Base-by-base conservation (phyloP, 2,113 vertebrate genomes). In the Gasterosteus nipponicus region DNA sequence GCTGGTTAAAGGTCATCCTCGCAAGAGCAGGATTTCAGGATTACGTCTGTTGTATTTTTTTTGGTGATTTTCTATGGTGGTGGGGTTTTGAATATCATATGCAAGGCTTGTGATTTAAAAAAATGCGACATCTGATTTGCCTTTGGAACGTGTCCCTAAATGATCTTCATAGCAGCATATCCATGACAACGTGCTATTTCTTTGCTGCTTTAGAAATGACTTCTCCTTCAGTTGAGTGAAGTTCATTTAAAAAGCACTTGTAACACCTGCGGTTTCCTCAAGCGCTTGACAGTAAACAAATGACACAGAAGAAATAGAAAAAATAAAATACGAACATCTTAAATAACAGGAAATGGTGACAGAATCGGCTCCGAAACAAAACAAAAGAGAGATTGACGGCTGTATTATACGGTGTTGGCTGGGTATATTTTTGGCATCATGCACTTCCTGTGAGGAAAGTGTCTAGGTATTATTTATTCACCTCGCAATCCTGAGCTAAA, bases 1-100 rank as follows among this genome's bases (percentile, higher is more conserved):
- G 76, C 82, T 75, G 84, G 84, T 84, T 84, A 89, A 90, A 90
- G 90, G 88, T 91, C 87, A 87, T 61, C 46, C 65, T 22, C 54
- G 49, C 69, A 75, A 61, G 78, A 84, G 64, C 70, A 29, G 80
- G 72, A 73, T 82, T 87, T 87, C 75, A 80, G 83, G 87, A 76
- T 89, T 75, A 49, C 73, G 71, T 69, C 72, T 10, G 53, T 60
- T 46, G 49, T 73, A 19, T 71, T 60, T 77, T 70, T 71, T 60
- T 77, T 70, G 60, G 44, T 18, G 39, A 76, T 89, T 82, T 71
- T 84, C 76, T 65, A 77, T 7, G 46, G 35, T 51, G 19, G 9
- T 19, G 11, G 68, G 35, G 73, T 31, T 80, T 70, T 67, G 29
- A 82, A 77, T 8, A 39, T 68, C 58, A 47, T 49, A 35, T 10